Base-by-base conservation (phyloP, 2,797 vertebrate species). In the Enoplosus armatus region DNA sequence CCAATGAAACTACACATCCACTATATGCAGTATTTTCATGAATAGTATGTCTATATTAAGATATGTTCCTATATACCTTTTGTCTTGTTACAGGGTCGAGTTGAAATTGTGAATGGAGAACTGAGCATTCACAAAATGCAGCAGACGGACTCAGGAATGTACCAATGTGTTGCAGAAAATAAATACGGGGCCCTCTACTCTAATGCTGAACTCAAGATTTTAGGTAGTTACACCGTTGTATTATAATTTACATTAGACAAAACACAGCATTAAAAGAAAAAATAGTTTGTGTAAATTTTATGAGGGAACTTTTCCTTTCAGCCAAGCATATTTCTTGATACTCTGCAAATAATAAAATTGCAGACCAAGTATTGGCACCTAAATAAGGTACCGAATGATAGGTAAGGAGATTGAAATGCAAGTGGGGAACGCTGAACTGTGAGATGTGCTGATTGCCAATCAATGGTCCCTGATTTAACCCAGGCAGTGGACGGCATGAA, bases 151-250 rank as follows among this genome's bases (percentile, higher is more conserved):
- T 97, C 98, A 3, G 98, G 97, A 80, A 99, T 99, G 98, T 99
- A 98, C 93, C 98, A 99, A 86, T 99, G 98, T 80, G 93, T 98
- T 31, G 97, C 97, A 9, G 98, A 98, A 93, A 99, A 99, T 89
- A 98, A 98, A 75, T 97, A 99, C 0, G 97, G 96, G 51, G 90
- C 95, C 39, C 92, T 98, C 91, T 98, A 97, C 86, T 95, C 96
- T 3, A 97, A 95, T 55, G 97, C 97, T 0, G 97, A 98, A 75
- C 95, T 99, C 80, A 97, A 95, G 89, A 95, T 99, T 90, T 93
- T 99, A 94, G 98, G 98, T 93, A 83, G 6, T 27, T 20, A 6
- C 7, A 22, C n/a, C 1, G 47, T 64, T 27, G 7, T 2, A 45
- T 66, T 65, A 2, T 74, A 18, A 58, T 66, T 33, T 5, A 55